phyloP scores from a whole-genome alignment of 2,888 invertebrate genomes.

The Ypsolopha scabrella region DNA sequence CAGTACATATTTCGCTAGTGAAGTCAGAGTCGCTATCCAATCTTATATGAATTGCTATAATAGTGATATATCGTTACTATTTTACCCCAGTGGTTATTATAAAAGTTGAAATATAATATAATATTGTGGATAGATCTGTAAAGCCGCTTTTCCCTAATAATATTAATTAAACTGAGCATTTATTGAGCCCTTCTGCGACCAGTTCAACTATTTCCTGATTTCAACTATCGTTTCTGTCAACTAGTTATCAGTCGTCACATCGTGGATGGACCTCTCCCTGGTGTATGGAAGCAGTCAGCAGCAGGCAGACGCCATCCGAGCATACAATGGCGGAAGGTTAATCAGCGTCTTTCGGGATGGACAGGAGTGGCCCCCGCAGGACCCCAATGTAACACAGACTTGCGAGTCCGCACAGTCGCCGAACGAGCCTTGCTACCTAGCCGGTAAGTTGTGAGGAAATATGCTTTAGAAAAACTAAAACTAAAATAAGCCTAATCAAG shows the following conservation, averaged over 20 bases:
- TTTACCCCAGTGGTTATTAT: too few relatives aligned
- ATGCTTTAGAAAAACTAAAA: too few relatives aligned
- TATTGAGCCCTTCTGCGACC: neutral
- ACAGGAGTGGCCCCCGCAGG: constrained; percentile 79
- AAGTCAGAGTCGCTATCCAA: too few relatives aligned
- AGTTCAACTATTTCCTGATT: neutral
- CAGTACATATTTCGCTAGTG: too few relatives aligned
- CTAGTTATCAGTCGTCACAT: constrained; percentile 76
- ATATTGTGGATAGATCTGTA: too few relatives aligned
- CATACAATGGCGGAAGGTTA: constrained; percentile 76
- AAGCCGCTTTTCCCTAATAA: too few relatives aligned
- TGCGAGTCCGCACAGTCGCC: constrained; percentile 74
- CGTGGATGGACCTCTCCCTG: constrained; percentile 81
- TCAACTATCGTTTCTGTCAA: neutral
- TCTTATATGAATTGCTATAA: too few relatives aligned
- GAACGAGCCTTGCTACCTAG: constrained; percentile 80
- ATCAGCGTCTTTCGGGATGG: constrained; percentile 72
- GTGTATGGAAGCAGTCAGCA: constrained; percentile 82
- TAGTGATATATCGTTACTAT: too few relatives aligned
- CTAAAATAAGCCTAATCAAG: too few relatives aligned
- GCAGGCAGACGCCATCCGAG: constrained; percentile 75
- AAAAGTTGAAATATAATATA: too few relatives aligned
- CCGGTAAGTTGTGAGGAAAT: constrained; percentile 65
- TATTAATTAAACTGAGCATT: too few relatives aligned
- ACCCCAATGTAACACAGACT: constrained; percentile 75